Percentiles rank a stretch among this genome's conserved stretches.
phyloP scores from a whole-genome alignment of 2,113 vertebrate genomes.

The Falcunculus frontatus region DNA sequence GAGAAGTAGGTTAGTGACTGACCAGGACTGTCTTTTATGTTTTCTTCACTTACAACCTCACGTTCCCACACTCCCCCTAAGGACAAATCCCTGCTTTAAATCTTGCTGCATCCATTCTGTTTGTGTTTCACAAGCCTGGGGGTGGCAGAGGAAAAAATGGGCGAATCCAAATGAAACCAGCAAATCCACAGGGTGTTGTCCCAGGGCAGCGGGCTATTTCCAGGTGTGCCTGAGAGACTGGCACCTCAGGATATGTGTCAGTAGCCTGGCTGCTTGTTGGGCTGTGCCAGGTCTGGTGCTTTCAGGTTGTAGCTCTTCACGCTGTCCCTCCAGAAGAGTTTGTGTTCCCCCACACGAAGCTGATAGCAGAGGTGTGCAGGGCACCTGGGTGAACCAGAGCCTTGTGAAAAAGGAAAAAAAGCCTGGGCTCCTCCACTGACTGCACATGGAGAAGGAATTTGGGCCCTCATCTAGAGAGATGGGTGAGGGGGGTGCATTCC shows the following conservation, averaged over 20 bases:
- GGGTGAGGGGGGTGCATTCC: neutral
- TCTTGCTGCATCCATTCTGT: neutral
- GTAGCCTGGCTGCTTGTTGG: neutral
- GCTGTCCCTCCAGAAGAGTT: neutral
- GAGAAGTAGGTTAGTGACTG: neutral
- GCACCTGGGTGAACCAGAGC: neutral
- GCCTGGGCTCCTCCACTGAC: neutral
- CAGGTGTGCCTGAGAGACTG: neutral
- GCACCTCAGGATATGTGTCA: neutral
- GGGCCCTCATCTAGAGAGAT: neutral
- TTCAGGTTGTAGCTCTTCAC: neutral
- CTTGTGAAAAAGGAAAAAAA: neutral
- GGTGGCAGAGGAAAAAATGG: neutral
- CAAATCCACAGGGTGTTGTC: neutral
- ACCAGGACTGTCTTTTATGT: neutral
- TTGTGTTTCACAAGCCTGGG: neutral
- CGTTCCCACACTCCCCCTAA: neutral
- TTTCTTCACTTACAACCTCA: neutral
- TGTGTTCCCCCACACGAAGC: accelerated
- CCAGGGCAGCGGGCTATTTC: neutral
- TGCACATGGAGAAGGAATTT: neutral
- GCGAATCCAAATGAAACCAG: neutral
- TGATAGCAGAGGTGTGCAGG: neutral
- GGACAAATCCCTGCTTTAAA: neutral
- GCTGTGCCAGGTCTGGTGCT: neutral